Conservation (phyloP, 2,113 vertebrate genomes). For the Dinomys branickii region DNA sequence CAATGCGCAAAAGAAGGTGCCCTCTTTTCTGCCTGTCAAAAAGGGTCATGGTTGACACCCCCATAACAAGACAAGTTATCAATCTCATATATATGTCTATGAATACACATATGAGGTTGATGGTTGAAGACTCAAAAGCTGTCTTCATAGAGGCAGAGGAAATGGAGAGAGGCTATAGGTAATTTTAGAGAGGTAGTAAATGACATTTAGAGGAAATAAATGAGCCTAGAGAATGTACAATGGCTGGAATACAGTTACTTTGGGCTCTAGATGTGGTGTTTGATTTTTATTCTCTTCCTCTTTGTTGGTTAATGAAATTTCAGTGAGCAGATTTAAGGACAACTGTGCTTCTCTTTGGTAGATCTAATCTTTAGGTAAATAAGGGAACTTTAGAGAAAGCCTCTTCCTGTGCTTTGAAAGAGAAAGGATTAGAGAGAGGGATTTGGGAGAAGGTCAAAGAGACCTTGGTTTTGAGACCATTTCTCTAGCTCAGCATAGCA, state of each 20-base stretch:
- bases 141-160: neutral
- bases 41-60: neutral
- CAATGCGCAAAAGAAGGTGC: neutral
- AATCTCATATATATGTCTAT: neutral
- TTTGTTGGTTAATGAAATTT: neutral
- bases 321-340: neutral
- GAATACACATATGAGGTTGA: neutral
- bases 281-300: neutral
- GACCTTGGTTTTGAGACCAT: neutral
- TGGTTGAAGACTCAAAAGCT: neutral
- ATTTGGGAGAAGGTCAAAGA: neutral
- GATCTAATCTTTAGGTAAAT: neutral
- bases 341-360: neutral
- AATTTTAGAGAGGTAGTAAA: neutral
- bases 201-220: neutral
- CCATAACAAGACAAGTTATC: neutral
- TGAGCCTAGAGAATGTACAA: neutral
- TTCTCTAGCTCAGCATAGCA: neutral
- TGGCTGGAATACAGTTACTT: neutral
- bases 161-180: neutral
- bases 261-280: neutral
- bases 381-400: neutral
- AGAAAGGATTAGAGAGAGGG: neutral
- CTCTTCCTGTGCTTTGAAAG: neutral
- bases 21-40: neutral